phyloP scores from a whole-genome alignment of 2,888 invertebrate genomes.

The Drosophila emarginata region DNA sequence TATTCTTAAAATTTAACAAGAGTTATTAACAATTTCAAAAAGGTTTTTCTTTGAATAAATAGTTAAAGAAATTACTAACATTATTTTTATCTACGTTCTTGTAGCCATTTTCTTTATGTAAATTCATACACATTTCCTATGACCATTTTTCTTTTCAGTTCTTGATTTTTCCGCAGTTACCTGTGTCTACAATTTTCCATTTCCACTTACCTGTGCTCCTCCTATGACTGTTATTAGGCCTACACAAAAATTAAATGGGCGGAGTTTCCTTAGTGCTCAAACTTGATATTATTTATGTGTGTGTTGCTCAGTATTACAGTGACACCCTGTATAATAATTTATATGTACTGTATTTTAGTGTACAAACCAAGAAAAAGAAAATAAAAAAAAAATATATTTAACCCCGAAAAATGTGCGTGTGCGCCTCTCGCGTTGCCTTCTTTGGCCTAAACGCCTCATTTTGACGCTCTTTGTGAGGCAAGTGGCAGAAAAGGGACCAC shows the following conservation, averaged over 20 bases:
- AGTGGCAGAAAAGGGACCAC: slow-evolving; percentile 28
- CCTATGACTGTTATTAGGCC: slow-evolving; percentile 27
- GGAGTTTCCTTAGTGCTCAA: slow-evolving; percentile 47
- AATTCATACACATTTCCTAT: neutral
- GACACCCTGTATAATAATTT: slow-evolving; percentile 32
- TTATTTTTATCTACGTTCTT: no score
- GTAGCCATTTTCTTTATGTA: neutral
- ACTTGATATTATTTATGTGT: neutral
- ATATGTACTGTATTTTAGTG: slow-evolving; percentile 1
- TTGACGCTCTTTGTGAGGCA: slow-evolving; percentile 4
- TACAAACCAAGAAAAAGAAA: slow-evolving; percentile 44
- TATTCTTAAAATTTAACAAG: no score
- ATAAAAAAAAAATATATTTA: no score
- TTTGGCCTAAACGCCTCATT: slow-evolving; percentile 13
- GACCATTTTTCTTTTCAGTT: neutral
- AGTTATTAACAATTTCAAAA: no score
- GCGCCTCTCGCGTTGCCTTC: slow-evolving; percentile 45
- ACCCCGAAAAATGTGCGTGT: slow-evolving; percentile 62
- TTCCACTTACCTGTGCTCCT: slow-evolving; percentile 2
- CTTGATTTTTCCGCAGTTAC: slow-evolving; percentile 11
- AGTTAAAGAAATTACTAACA: no score
- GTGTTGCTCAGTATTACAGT: neutral
- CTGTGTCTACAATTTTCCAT: neutral
- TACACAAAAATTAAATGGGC: slow-evolving; percentile 47
- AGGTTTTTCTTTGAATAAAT: no score